Evolutionary conservation across 2,888 invertebrate species (phyloP), one percentile per base, ranked within the genome.

Genomic region (Autographa pulchrina): DNA sequence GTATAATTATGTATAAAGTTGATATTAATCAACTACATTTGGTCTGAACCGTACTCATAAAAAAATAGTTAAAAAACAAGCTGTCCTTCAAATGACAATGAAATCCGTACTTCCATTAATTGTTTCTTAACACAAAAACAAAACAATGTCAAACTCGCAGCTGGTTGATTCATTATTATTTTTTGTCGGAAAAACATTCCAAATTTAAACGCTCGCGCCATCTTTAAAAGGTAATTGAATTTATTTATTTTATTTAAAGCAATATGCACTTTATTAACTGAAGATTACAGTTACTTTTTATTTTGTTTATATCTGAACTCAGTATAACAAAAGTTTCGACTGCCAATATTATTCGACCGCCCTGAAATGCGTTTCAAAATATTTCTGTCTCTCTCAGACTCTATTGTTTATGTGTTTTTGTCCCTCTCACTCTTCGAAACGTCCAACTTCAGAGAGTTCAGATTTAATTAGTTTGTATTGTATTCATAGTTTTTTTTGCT

Each of bases 141-240:
- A 48, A 48, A 48, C 48, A 48, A 48, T 48, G 48, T 48, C 48
- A 48, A 48, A 48, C 48, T 48, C 16, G n/a, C 48, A 48, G n/a
- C n/a, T 48, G n/a, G 8, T n/a, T 48, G n/a, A 48, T 48, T 48
- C 5, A n/a, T 38, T 38, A n/a, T 48, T 48, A 5, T 43, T 43
- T 48, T 48, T 48, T 48, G n/a, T n/a, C 48, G n/a, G 6, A n/a
- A 48, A 48, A n/a, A n/a, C 48, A 48, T 48, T 48, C 48, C 48
- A n/a, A 43, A n/a, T 48, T 48, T 48, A 6, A 48, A 48, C n/a
- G n/a, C 48, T 48, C n/a, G 48, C 48, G 48, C 48, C 48, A 48
- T 48, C 48, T 48, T 48, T 6, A 48, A 48, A 48, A n/a, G 48
- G 48, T 43, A n/a, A 48, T 48, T 48, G 48, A 48, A 48, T 48